Base-by-base conservation (phyloP, 2,888 invertebrate genomes). In the Parnassius orleans region DNA sequence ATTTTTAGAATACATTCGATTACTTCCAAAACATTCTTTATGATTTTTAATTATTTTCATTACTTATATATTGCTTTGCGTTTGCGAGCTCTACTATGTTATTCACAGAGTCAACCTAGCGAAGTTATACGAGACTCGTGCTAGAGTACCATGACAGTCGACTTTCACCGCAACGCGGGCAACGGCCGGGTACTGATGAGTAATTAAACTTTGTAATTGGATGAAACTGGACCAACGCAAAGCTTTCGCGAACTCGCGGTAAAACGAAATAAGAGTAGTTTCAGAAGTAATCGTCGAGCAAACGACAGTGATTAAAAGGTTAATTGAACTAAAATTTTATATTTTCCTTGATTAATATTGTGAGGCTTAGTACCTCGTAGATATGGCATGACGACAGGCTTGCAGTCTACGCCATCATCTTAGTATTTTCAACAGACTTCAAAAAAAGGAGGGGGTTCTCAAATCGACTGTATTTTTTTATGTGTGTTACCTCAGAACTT, bases 201-300 rank as follows among this genome's bases (percentile, higher is more conserved):
- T 78, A 80, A 81, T 81, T 79, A 78, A 81, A 81, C 76, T 81
- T 81, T 79, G 72, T 81, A 81, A 81, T 81, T 81, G 78, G 77
- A 75, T 77, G 70, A 69, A 64, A 65, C 65, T 71, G 70, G 74
- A 72, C 71, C 75, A 74, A 66, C 66, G 54, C 48, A n/a, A 54
- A 12, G 60, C 48, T 57, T 14, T 59, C 53, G 62, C 64, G 67
- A 56, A 61, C 65, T 62, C 61, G 56, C 63, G 58, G 46, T 56
- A 47, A 54, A 59, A 54, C 46, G 53, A 54, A 53, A 60, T 53
- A 43, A 54, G 60, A 60, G 59, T 53, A 57, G 50, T 59, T 57
- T 43, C 50, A 42, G 47, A 54, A 61, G 61, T 57, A 52, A 46
- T 60, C 60, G 61, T 61, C 58, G 51, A 53, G 61, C 41, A 47